Conservation (phyloP, 2,113 vertebrate species). For the Corapipo altera region DNA sequence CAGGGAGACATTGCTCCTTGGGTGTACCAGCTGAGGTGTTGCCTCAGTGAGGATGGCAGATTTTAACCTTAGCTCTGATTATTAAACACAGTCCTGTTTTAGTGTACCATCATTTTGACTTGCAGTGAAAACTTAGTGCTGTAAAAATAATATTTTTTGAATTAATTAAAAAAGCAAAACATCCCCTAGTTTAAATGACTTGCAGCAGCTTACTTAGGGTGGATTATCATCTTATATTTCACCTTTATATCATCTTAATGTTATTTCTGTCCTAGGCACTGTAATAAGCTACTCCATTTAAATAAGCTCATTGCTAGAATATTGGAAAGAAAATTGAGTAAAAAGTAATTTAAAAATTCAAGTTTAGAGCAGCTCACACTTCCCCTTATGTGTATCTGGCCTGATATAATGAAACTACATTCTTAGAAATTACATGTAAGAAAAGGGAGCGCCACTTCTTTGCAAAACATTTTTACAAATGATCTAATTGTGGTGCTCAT, state of each 20-base stretch:
- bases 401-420: background rate
- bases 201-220: background rate
- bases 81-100: background rate
- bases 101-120: background rate
- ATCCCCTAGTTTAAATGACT: constrained; percentile 25
- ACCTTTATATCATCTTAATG: constrained; percentile 29
- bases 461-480: background rate
- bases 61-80: background rate
- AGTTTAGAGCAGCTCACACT: background rate
- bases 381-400: background rate
- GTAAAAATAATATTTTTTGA: background rate
- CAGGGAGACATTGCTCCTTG: background rate
- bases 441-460: background rate
- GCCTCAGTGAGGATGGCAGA: background rate
- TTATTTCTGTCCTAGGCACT: constrained; percentile 12
- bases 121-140: background rate
- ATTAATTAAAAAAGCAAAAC: constrained; percentile 43
- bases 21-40: background rate
- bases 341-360: constrained; percentile 17
- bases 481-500: background rate
- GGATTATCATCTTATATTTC: constrained; percentile 21
- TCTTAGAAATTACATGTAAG: background rate
- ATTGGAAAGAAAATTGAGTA: background rate
- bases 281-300: constrained; percentile 19
- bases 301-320: constrained; percentile 20